phyloP scores from a whole-genome alignment of 2,113 vertebrate species.

The Spermophilus dauricus region DNA sequence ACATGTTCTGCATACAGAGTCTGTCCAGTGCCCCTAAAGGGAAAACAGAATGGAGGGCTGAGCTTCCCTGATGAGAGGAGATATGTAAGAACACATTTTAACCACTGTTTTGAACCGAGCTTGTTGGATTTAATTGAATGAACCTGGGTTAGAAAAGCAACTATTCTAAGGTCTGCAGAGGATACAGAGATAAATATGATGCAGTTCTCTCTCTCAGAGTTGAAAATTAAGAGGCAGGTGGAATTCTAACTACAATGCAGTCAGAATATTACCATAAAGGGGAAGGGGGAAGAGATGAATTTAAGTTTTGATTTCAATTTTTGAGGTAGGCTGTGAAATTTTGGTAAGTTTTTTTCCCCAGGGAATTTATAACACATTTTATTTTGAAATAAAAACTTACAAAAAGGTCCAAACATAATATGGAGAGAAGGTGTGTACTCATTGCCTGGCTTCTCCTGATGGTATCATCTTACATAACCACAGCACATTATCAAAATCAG shows the following conservation, averaged over 20 bases:
- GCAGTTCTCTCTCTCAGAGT: neutral
- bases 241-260: neutral
- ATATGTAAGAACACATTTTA: constrained; percentile 16
- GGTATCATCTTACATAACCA: neutral
- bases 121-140: constrained; percentile 58
- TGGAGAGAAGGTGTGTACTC: neutral
- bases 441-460: neutral
- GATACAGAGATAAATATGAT: neutral
- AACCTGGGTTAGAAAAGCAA: constrained; percentile 45
- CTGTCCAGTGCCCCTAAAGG: neutral
- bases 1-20: neutral
- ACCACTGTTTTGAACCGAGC: constrained; percentile 12
- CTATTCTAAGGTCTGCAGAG: neutral
- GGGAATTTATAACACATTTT: neutral
- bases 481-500: neutral
- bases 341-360: neutral
- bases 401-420: neutral
- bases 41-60: neutral
- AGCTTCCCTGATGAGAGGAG: neutral
- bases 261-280: neutral
- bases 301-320: constrained; percentile 34
- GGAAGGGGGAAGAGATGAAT: neutral
- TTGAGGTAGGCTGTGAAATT: neutral
- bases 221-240: constrained; percentile 1
- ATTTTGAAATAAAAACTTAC: constrained; percentile 1